phyloP scores from a whole-genome alignment of 2,888 invertebrate genomes.

The Cremastinae sp. region DNA sequence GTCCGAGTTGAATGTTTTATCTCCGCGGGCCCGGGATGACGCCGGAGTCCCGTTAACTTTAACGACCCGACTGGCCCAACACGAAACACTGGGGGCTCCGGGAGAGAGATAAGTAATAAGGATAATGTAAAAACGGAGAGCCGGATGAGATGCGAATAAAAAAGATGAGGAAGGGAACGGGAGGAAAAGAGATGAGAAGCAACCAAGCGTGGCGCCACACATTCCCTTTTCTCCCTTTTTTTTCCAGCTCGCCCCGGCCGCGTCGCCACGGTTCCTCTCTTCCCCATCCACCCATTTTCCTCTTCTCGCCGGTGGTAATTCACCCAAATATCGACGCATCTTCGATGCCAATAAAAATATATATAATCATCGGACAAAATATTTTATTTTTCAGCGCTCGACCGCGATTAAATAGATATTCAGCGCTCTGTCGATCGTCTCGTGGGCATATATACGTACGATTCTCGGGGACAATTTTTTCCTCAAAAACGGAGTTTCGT shows the following conservation, averaged over 20 bases:
- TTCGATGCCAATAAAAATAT: too few species aligned
- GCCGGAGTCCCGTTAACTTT: slow-evolving; percentile 58
- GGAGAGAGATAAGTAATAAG: slow-evolving; percentile 63
- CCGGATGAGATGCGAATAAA: slow-evolving; percentile 41
- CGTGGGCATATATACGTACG: slow-evolving; percentile 5
- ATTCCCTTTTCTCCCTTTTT: slow-evolving; percentile 63
- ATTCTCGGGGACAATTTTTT: slow-evolving; percentile 7
- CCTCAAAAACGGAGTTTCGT: slow-evolving; percentile 17
- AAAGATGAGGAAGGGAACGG: slow-evolving; percentile 20
- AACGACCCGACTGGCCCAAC: slow-evolving; percentile 56
- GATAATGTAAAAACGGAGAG: slow-evolving; percentile 59
- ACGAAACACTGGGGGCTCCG: slow-evolving; percentile 57
- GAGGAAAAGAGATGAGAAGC: slow-evolving; percentile 54
- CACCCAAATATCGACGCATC: too few species aligned
- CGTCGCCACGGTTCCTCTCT: slow-evolving; percentile 45
- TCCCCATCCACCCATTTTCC: slow-evolving; percentile 19
- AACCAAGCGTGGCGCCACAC: slow-evolving; percentile 64
- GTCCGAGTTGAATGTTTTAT: slow-evolving; percentile 53
- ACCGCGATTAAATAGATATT: too few species aligned
- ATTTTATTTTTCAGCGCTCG: too few species aligned
- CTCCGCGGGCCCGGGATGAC: slow-evolving; percentile 27
- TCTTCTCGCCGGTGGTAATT: too few species aligned
- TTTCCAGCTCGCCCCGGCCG: slow-evolving; percentile 54
- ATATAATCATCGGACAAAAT: too few species aligned
- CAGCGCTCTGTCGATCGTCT: too few species aligned